Evolutionary conservation across 2,797 vertebrate genomes (phyloP).

Genomic region (Pangasius macronema): DNA sequence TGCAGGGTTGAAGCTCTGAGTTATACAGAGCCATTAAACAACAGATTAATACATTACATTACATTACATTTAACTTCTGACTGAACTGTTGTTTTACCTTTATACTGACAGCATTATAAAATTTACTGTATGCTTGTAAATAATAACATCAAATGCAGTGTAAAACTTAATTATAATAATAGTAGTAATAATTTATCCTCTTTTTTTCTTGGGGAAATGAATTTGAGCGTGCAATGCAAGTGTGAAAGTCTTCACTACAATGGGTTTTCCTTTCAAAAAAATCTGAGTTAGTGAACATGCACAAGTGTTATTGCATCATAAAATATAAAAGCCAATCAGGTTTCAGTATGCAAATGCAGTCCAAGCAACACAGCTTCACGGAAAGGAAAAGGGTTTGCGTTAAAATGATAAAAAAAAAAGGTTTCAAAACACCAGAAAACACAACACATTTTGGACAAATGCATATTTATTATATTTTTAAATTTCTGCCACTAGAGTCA

Average conservation of each 20-base stretch:
- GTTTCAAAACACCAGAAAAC: not conserved
- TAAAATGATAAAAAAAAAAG: too few species aligned
- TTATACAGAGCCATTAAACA: not conserved
- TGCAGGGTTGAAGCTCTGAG: not conserved
- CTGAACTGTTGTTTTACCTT: not conserved
- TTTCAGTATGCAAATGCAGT: not conserved
- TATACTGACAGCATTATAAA: not conserved
- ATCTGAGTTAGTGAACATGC: not conserved
- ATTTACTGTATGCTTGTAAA: too few species aligned
- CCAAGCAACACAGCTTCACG: not conserved
- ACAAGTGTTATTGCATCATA: not conserved
- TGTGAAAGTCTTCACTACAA: not conserved
- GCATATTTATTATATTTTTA: not conserved
- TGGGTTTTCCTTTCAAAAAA: not conserved
- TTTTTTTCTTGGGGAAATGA: not conserved
- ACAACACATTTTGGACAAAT: not conserved
- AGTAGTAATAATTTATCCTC: not conserved
- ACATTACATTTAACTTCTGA: not conserved
- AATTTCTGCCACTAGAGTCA: not conserved
- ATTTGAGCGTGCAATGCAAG: not conserved
- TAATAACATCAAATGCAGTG: not conserved
- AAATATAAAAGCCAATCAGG: not conserved
- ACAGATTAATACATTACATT: not conserved
- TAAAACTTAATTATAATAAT: not conserved
- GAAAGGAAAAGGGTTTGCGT: not conserved